Percentiles rank a stretch among this genome's conserved stretches.
These are phyloP conservation scores for Pangasius mekongensis DNA, from an alignment of 2,797 vertebrate species.

Conservation along the genomic window DNA sequence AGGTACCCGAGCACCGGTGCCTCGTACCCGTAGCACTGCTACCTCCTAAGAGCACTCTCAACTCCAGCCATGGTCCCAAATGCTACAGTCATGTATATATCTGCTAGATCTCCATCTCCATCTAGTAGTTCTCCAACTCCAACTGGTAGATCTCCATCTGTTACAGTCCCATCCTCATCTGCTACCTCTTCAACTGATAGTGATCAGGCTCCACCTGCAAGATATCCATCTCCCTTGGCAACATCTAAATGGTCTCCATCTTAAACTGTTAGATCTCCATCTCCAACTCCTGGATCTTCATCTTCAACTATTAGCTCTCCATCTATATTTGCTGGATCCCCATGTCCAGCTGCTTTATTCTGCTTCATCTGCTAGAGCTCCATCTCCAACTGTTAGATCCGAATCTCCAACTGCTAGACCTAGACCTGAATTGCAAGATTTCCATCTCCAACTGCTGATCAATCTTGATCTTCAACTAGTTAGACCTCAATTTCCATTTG, in stretches of 20 bases:
- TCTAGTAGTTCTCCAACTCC: neutral
- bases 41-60: conserved; percentile 39
- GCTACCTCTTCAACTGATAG: neutral
- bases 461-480: neutral
- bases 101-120: neutral
- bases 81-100: neutral
- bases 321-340: neutral
- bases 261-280: neutral
- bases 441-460: neutral
- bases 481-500: too few species aligned
- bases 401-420: neutral
- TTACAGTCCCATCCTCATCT: neutral
- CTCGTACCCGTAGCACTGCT: conserved; percentile 31
- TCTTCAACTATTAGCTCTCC: neutral
- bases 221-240: neutral
- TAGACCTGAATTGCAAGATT: neutral
- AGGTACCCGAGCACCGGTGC: conserved; percentile 66
- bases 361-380: neutral
- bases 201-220: neutral
- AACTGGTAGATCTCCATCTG: neutral
- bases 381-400: neutral
- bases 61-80: neutral
- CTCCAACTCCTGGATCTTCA: neutral
- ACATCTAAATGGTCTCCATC: neutral
- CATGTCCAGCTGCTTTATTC: neutral